Conservation (phyloP, 2,113 vertebrate species). For the Tor tambroides region DNA sequence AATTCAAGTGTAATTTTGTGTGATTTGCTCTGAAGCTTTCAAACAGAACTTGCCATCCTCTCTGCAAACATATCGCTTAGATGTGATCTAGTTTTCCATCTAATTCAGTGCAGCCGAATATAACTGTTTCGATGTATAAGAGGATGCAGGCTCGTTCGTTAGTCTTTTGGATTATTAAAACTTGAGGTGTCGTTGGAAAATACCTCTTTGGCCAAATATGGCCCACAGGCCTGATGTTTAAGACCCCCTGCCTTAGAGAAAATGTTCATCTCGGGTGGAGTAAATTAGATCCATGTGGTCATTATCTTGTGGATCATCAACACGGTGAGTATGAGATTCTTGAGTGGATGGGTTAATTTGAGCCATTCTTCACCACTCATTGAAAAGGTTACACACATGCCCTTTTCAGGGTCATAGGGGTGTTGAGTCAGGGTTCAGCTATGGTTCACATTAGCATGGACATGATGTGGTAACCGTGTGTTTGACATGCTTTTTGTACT, state of each 20-base stretch:
- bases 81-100: background rate
- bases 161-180: background rate
- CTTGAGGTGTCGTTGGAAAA: background rate
- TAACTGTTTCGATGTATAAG: background rate
- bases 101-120: background rate
- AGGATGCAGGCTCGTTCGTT: background rate
- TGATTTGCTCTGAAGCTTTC: background rate
- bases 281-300: background rate
- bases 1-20: background rate
- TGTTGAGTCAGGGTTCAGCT: slow-evolving; percentile 73
- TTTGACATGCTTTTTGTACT: slow-evolving; percentile 20
- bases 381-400: slow-evolving; percentile 40
- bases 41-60: background rate
- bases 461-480: background rate
- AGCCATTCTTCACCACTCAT: slow-evolving; percentile 16
- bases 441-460: slow-evolving; percentile 72
- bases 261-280: background rate
- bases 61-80: background rate
- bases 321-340: slow-evolving; percentile 2
- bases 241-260: background rate
- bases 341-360: background rate
- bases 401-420: slow-evolving; percentile 58
- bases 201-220: background rate
- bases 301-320: slow-evolving; percentile 11
- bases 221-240: background rate